Evolutionary conservation across 2,113 vertebrate genomes (phyloP).

Genomic region (pig (Sus scrofa)): DNA sequence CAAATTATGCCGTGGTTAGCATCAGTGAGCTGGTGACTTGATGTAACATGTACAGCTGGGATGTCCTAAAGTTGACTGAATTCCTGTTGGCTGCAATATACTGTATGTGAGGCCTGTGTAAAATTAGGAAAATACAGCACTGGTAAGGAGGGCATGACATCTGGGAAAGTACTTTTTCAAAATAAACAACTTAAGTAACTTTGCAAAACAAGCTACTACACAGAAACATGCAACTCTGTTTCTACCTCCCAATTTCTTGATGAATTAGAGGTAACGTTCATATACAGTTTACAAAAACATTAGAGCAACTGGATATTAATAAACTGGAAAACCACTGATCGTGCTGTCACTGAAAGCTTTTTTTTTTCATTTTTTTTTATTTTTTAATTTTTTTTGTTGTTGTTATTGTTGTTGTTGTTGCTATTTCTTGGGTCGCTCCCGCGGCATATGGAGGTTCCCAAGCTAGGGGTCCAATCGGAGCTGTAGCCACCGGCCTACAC

Average conservation of each 20-base stretch:
- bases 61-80: not conserved
- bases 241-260: not conserved
- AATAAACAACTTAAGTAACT: slow-evolving; percentile 14
- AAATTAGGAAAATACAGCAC: slow-evolving; percentile 51
- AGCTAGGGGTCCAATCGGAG: no score
- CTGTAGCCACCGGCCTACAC: no score
- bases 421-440: no score
- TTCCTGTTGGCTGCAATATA: not conserved
- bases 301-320: not conserved
- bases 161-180: slow-evolving; percentile 35
- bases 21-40: not conserved
- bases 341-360: not conserved
- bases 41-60: not conserved
- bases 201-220: slow-evolving; percentile 18
- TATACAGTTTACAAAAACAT: not conserved
- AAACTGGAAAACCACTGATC: not conserved
- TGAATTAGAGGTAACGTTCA: not conserved
- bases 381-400: no score
- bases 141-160: not conserved
- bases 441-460: no score
- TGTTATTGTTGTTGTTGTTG: no score
- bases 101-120: not conserved
- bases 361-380: no score
- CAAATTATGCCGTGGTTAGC: not conserved
- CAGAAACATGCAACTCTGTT: not conserved